Percentiles rank a stretch among this genome's conserved stretches.
These are phyloP conservation scores for Calliscelio sp. DNA, from an alignment of 2,888 invertebrate species.

Conservation along the genomic window DNA sequence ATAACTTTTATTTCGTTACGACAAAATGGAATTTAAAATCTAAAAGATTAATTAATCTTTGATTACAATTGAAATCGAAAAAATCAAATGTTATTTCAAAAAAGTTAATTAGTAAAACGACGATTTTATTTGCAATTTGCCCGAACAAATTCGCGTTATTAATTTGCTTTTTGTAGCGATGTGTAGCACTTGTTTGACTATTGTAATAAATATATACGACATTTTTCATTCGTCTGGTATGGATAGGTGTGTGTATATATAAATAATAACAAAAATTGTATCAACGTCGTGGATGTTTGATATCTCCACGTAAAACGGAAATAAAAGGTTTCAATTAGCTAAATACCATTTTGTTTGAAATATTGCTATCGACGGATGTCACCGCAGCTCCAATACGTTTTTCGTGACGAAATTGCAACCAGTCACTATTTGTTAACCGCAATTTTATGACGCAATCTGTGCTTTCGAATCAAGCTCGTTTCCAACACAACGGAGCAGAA, in stretches of 20 bases:
- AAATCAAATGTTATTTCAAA: too few species aligned
- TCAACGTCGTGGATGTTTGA: slow-evolving; percentile 29
- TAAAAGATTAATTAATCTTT: too few species aligned
- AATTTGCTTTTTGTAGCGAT: too few species aligned
- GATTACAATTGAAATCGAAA: too few species aligned
- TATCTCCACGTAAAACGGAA: slow-evolving; percentile 33
- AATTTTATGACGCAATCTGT: slow-evolving; percentile 69
- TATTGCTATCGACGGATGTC: slow-evolving; percentile 64
- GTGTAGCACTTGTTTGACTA: too few species aligned
- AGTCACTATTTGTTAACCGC: slow-evolving; percentile 70
- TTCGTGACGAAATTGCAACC: slow-evolving; percentile 66
- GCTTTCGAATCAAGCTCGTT: slow-evolving; percentile 60
- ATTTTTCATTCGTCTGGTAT: neutral
- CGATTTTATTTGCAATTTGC: too few species aligned
- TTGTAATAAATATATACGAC: neutral
- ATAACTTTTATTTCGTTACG: too few species aligned
- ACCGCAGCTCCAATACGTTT: slow-evolving; percentile 63
- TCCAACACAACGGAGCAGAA: slow-evolving; percentile 43
- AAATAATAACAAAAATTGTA: slow-evolving; percentile 29
- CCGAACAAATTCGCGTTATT: too few species aligned
- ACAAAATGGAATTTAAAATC: too few species aligned
- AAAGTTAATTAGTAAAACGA: too few species aligned
- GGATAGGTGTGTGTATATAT: too few species aligned
- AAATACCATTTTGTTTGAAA: slow-evolving; percentile 65
- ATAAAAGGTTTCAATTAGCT: slow-evolving; percentile 66